These are phyloP conservation scores for Gonocerus acuteangulatus DNA, from an alignment of 2,888 invertebrate genomes.

Conservation along the genomic window DNA sequence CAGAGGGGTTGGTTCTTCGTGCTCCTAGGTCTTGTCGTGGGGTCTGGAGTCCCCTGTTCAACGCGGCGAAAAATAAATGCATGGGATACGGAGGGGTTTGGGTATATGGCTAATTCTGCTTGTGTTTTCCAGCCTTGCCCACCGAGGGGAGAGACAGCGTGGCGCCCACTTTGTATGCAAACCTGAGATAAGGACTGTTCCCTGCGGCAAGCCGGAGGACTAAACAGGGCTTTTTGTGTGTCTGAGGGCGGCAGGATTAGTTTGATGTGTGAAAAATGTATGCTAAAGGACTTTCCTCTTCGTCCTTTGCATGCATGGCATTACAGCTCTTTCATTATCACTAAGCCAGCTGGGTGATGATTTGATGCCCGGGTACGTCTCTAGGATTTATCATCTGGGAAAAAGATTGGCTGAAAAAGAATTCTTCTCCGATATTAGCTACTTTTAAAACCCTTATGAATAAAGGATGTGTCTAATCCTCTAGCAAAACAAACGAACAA, in stretches of 20 bases:
- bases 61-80: conserved; percentile 23
- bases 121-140: conserved; percentile 3
- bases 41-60: background rate
- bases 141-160: conserved; percentile 4
- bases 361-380: background rate
- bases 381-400: background rate
- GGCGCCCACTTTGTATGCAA: conserved; percentile 21
- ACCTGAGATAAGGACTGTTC: conserved; percentile 5
- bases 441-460: no score
- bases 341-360: background rate
- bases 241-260: background rate
- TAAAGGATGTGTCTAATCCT: no score
- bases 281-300: background rate
- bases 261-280: background rate
- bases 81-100: background rate
- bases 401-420: no score
- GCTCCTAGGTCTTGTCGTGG: background rate
- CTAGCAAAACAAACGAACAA: no score
- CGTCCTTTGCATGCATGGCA: background rate
- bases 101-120: background rate
- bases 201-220: background rate
- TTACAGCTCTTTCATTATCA: background rate
- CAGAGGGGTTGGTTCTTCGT: background rate
- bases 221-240: background rate
- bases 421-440: no score